Evolutionary conservation across 2,888 invertebrate genomes (phyloP), one percentile per base, ranked within the genome.

Genomic region (Pyrrhia umbra): DNA sequence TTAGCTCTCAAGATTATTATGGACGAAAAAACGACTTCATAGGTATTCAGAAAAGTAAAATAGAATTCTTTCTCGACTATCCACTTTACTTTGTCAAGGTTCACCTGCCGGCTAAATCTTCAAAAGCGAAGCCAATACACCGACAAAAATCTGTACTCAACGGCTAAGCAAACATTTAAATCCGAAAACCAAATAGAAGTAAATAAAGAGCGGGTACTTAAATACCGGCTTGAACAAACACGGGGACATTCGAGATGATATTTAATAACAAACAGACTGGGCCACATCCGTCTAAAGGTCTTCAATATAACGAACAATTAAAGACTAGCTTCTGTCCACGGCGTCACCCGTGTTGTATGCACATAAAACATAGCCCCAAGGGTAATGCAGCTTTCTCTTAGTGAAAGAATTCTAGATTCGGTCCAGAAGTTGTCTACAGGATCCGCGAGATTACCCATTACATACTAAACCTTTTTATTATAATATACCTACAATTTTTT

Each of bases 121-220:
- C 50, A 75, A 75, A 75, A 21, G 45, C 27, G 1, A 30, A 69
- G 27, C 25, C 23, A 50, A 50, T 27, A 68, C 49, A 46, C 75
- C 75, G 54, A 70, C 52, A 45, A 52, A 50, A 46, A 51, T 55
- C 62, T 30, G 42, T 43, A 40, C 30, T 52, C 55, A 63, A 64
- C 49, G 13, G 42, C 49, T 57, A 63, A 40, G 43, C 46, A 69
- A 51, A 70, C 57, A 71, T 64, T 76, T 64, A 56, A 65, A 71
- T 71, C 72, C 43, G 8, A 51, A 64, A 58, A 46, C 20, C 50
- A 71, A 71, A 71, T 57, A 71, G 45, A 30, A 39, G 42, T 76
- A 76, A 57, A 71, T 76, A 72, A 71, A 72, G 66, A 72, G 49
- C 8, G 18, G 49, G 72, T 71, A 64, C 71, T 71, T 75, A 70